Percentiles rank a stretch among this genome's conserved stretches.
phyloP scores from a whole-genome alignment of 92 coral and sea anemone genomes.

The Muricea muricata region DNA sequence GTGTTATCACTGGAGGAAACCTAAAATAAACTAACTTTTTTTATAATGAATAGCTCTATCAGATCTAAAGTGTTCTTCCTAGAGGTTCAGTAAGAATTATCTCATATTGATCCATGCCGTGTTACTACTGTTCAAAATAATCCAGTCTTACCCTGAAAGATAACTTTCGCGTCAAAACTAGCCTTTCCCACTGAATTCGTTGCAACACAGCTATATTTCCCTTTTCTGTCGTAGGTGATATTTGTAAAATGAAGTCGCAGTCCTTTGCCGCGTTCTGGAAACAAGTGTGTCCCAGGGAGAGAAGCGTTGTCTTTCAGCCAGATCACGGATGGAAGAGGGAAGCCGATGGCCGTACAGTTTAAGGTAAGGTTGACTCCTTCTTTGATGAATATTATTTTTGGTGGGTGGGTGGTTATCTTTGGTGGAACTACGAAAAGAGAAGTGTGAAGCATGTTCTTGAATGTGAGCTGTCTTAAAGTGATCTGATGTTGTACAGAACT shows the following conservation, averaged over 20 bases:
- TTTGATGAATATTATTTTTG: background rate
- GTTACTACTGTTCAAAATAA: background rate
- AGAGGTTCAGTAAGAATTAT: too few relatives aligned
- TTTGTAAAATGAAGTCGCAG: background rate
- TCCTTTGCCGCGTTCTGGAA: constrained; percentile 9
- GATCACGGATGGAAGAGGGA: background rate
- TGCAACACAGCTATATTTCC: background rate
- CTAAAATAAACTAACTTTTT: too few relatives aligned
- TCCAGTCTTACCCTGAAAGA: background rate
- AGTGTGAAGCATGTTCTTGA: too few relatives aligned
- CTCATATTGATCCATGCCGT: too few relatives aligned
- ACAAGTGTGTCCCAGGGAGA: background rate
- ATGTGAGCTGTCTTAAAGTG: too few relatives aligned
- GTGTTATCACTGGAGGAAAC: too few relatives aligned
- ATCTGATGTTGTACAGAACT: too few relatives aligned
- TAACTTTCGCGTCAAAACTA: background rate
- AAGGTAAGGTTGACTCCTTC: constrained; percentile 4
- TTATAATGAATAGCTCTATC: too few relatives aligned
- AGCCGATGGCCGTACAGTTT: background rate
- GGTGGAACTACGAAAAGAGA: background rate
- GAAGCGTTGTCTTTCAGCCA: background rate
- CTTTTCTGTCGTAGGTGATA: background rate
- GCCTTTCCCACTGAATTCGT: background rate
- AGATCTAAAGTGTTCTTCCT: too few relatives aligned
- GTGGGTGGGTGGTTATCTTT: background rate